Percentiles rank a stretch among this genome's conserved stretches.
These are phyloP conservation scores for Drosophila longiperda DNA, from an alignment of 2,888 invertebrate genomes.

Conservation along the genomic window DNA sequence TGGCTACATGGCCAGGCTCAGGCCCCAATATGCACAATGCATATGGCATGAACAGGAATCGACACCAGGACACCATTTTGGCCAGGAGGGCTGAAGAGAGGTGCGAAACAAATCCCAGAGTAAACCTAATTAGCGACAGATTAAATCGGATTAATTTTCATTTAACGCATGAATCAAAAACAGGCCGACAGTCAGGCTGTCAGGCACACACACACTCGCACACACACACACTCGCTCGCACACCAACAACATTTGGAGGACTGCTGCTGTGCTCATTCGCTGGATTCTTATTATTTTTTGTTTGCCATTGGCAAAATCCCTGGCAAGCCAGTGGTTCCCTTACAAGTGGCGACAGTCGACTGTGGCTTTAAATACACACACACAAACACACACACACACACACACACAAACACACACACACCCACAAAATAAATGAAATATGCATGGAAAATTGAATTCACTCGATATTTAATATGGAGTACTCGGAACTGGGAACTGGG, in stretches of 20 bases:
- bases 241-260: slow-evolving; percentile 27
- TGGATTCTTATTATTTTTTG: slow-evolving; percentile 36
- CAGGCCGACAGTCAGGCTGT: slow-evolving; percentile 63
- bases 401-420: slow-evolving; percentile 6
- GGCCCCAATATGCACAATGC: slow-evolving; percentile 21
- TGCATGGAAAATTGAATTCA: slow-evolving; percentile 74
- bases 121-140: slow-evolving; percentile 82
- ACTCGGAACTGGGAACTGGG: slow-evolving; percentile 6
- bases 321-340: slow-evolving; percentile 12
- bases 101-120: slow-evolving; percentile 80
- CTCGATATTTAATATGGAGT: background rate
- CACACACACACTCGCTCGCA: background rate
- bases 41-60: slow-evolving; percentile 32
- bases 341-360: slow-evolving; percentile 41
- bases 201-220: slow-evolving; percentile 48
- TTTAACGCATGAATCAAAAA: slow-evolving; percentile 81
- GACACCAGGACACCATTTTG: slow-evolving; percentile 36
- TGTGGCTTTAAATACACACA: slow-evolving; percentile 60
- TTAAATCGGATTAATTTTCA: slow-evolving; percentile 81
- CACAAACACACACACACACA: background rate
- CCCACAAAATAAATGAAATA: slow-evolving; percentile 64
- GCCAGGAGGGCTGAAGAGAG: slow-evolving; percentile 40
- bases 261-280: slow-evolving; percentile 28
- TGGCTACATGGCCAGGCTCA: slow-evolving; percentile 15
- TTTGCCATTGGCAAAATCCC: slow-evolving; percentile 8